A percentile compares a stretch with the other conserved stretches of the same genome.
These are phyloP conservation scores for Triplophysa tibetana DNA, from an alignment of 2,113 vertebrate species.

Conservation along the genomic window DNA sequence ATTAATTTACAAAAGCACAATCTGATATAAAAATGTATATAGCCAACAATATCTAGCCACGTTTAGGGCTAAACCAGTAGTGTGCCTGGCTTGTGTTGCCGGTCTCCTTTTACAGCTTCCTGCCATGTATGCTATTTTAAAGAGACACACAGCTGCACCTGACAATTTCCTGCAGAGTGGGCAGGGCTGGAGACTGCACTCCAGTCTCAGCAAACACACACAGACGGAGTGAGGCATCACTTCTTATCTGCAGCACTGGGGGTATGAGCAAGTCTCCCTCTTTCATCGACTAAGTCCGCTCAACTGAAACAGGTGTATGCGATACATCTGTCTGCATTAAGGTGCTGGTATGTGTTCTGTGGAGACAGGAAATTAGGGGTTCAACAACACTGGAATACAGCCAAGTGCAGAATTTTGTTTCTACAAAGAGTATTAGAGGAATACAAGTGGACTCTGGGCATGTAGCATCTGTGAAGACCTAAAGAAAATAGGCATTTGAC, in stretches of 20 bases:
- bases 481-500: neutral
- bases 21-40: too few relatives aligned
- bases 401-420: neutral
- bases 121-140: conserved; percentile 77
- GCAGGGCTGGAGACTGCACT: conserved; percentile 10
- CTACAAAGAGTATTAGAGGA: neutral
- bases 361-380: neutral
- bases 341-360: neutral
- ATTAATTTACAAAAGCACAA: too few relatives aligned
- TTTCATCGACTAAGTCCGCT: conserved; percentile 13
- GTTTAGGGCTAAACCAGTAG: conserved; percentile 54
- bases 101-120: conserved; percentile 90
- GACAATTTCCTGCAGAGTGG: conserved; percentile 66
- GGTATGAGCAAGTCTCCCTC: neutral
- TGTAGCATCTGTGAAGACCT: neutral
- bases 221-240: conserved; percentile 52
- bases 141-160: conserved; percentile 84
- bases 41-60: too few relatives aligned
- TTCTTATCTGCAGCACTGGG: conserved; percentile 39
- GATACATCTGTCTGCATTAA: neutral
- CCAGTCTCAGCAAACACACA: neutral
- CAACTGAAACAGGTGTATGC: neutral
- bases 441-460: neutral
- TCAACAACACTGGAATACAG: conserved; percentile 13
- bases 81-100: conserved; percentile 59